phyloP scores from a whole-genome alignment of 1,140 invertebrate genomes.

The Drosophila persimilis region DNA sequence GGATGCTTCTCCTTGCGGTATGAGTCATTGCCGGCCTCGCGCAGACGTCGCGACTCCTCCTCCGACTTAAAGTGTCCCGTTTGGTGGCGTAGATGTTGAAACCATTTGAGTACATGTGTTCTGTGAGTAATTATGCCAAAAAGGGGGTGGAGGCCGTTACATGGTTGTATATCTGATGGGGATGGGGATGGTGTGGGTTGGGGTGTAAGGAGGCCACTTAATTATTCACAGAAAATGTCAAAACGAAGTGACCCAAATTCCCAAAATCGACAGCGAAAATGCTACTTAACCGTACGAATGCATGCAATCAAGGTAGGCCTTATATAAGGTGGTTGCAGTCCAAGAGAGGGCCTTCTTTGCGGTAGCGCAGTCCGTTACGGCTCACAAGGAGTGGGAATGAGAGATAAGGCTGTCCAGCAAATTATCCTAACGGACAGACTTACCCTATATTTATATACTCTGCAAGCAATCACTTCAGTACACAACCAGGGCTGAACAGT shows the following conservation, averaged over 20 bases:
- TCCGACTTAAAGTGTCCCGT: slow-evolving; percentile 66
- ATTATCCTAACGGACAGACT: no score
- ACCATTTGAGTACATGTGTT: slow-evolving; percentile 69
- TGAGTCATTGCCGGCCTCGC: slow-evolving; percentile 69
- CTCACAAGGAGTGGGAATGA: no score
- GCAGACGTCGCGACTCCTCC: slow-evolving; percentile 67
- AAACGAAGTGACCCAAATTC: slow-evolving; percentile 56
- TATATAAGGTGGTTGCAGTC: no score
- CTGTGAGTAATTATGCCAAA: slow-evolving; percentile 22
- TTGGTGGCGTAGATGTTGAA: slow-evolving; percentile 66
- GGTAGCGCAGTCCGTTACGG: no score
- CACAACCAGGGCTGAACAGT: no score
- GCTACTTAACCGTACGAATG: slow-evolving; percentile 56
- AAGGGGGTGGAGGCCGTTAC: neutral
- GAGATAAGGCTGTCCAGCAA: no score
- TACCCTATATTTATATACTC: no score
- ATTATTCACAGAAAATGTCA: slow-evolving; percentile 63
- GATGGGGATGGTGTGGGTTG: neutral
- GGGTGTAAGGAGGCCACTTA: slow-evolving; percentile 37
- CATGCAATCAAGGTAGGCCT: slow-evolving; percentile 38
- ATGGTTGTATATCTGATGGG: no score
- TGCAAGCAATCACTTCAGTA: no score
- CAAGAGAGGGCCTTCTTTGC: no score
- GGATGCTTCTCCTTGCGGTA: slow-evolving; percentile 69
- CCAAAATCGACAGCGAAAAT: slow-evolving; percentile 50